Evolutionary conservation across 64 coral and sea anemone species (phyloP).

Genomic region (Dendrophyllia cribrosa): DNA sequence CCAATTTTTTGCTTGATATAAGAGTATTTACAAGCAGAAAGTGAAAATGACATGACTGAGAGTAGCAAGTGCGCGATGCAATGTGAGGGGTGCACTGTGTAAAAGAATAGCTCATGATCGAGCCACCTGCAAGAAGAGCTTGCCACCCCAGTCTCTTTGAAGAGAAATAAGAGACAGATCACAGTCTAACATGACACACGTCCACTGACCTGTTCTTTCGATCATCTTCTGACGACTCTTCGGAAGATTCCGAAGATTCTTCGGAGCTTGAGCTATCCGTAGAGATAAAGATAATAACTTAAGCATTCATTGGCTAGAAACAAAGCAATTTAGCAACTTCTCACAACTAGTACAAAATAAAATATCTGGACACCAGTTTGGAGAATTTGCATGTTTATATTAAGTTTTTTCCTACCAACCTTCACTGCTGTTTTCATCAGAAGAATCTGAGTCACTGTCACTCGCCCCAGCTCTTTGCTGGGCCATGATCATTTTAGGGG

Average conservation of each 20-base stretch:
- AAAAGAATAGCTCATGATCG: conserved; percentile 6
- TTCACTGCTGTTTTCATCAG: conserved; percentile 69
- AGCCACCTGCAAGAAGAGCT: too few species aligned
- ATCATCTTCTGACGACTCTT: conserved; percentile 44
- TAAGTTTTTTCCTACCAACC: neutral
- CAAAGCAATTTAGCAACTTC: too few species aligned
- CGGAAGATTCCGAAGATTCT: conserved; percentile 40
- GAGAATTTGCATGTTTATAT: neutral
- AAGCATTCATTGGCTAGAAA: too few species aligned
- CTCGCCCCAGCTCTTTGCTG: conserved; percentile 77
- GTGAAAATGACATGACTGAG: conserved; percentile 6
- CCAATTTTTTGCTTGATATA: too few species aligned
- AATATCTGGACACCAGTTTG: too few species aligned
- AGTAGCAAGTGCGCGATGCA: too few species aligned
- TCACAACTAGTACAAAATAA: too few species aligned
- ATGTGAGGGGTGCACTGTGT: neutral
- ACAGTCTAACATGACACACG: too few species aligned
- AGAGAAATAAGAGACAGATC: too few species aligned
- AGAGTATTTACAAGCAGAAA: too few species aligned
- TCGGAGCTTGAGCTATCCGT: conserved; percentile 40
- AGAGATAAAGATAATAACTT: neutral
- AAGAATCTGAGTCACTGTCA: conserved; percentile 73
- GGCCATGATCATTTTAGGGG: conserved; percentile 92
- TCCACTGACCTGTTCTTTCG: conserved; percentile 40
- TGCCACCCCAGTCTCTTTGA: too few species aligned